Conservation (phyloP, 2,888 invertebrate genomes). For the Drosophila aldrichi region DNA sequence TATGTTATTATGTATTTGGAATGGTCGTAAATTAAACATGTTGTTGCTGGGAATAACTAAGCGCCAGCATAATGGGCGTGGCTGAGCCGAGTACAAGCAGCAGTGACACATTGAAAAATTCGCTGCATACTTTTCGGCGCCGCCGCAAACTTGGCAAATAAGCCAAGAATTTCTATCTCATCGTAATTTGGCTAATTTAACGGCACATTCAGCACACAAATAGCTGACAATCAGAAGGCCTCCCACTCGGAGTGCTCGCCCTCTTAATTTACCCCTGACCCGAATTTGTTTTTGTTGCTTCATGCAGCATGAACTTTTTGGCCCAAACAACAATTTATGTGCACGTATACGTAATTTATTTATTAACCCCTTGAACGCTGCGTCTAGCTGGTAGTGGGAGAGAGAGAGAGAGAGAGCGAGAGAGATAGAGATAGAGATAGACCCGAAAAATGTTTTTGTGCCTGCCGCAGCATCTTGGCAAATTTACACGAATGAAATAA, state of each 20-base stretch:
- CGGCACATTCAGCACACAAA: slow-evolving; percentile 70
- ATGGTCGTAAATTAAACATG: slow-evolving; percentile 35
- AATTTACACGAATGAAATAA: slow-evolving; percentile 78
- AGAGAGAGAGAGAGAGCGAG: background rate
- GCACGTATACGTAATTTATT: slow-evolving; percentile 82
- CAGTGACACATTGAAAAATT: slow-evolving; percentile 48
- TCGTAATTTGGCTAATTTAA: slow-evolving; percentile 77
- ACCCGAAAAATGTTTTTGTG: slow-evolving; percentile 44
- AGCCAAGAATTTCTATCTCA: slow-evolving; percentile 35
- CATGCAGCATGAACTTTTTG: slow-evolving; percentile 68
- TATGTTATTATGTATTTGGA: slow-evolving; percentile 10
- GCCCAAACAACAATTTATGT: slow-evolving; percentile 72
- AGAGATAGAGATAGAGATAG: background rate
- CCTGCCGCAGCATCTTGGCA: slow-evolving; percentile 66
- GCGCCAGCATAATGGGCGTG: slow-evolving; percentile 2
- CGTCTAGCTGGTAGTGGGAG: background rate
- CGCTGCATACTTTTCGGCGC: slow-evolving; percentile 26
- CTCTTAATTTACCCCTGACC: slow-evolving; percentile 54
- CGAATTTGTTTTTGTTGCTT: slow-evolving; percentile 33
- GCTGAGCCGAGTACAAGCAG: background rate
- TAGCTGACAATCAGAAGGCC: slow-evolving; percentile 68
- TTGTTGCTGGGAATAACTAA: background rate
- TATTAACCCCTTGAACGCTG: slow-evolving; percentile 75
- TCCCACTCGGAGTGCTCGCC: background rate
- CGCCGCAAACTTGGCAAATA: slow-evolving; percentile 33